Conservation (phyloP, 1,140 invertebrate species). For the Calliphora vicina region DNA sequence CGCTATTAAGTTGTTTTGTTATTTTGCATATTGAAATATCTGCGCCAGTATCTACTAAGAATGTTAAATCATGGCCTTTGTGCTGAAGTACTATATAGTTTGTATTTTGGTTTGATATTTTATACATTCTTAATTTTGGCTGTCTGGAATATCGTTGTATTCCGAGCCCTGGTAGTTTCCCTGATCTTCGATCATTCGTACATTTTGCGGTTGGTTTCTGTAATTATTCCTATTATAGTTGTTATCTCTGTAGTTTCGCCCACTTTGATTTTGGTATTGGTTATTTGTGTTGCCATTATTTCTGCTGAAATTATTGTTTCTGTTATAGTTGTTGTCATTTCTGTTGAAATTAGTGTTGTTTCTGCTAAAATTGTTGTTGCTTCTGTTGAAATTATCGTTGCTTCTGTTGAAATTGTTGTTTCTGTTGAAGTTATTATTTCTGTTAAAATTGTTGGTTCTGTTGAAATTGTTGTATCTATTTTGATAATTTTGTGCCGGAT, state of each 20-base stretch:
- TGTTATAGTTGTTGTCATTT: not conserved
- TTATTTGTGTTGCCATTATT: too few relatives aligned
- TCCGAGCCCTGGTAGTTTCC: not conserved
- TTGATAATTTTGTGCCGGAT: not conserved
- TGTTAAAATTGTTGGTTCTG: too few relatives aligned
- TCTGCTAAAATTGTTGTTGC: not conserved
- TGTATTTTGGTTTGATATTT: not conserved
- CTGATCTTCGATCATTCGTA: not conserved
- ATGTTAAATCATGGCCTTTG: not conserved
- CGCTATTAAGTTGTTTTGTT: not conserved
- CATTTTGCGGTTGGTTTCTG: not conserved
- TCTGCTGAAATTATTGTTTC: not conserved
- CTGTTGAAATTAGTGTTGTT: not conserved
- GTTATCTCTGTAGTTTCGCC: not conserved
- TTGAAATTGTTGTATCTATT: not conserved
- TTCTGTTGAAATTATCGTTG: not conserved
- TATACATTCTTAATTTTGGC: not conserved
- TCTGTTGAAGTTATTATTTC: not conserved
- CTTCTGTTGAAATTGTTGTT: slow-evolving; percentile 8
- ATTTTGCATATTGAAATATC: not conserved
- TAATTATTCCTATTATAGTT: not conserved
- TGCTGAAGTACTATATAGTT: not conserved
- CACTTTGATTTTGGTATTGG: not conserved
- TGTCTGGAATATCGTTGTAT: not conserved
- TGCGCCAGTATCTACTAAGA: slow-evolving; percentile 3